Evolutionary conservation across 2,797 vertebrate species (phyloP).

Genomic region (Podarcis lilfordi): DNA sequence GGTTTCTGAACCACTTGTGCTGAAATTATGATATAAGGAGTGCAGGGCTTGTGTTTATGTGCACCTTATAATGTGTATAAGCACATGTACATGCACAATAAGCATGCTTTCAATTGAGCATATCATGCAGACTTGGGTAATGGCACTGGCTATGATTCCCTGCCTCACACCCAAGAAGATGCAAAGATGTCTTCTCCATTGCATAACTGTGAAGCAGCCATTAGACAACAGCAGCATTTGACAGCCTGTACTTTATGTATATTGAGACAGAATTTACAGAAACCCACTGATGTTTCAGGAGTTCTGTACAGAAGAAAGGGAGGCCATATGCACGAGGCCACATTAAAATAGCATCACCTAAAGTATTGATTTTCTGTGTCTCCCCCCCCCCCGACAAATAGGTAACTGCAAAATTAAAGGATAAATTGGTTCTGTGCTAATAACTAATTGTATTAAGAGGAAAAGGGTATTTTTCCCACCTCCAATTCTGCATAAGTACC

Average conservation of each 20-base stretch:
- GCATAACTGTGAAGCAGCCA: background rate
- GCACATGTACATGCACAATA: too few relatives aligned
- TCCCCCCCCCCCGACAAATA: slow-evolving; percentile 34
- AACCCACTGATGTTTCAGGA: background rate
- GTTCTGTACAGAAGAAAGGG: background rate
- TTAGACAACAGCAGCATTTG: background rate
- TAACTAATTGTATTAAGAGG: slow-evolving; percentile 37
- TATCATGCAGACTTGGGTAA: background rate
- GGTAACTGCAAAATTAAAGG: slow-evolving; percentile 17
- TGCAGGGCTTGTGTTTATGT: background rate
- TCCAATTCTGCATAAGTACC: slow-evolving; percentile 52
- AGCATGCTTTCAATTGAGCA: background rate
- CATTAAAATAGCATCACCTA: background rate
- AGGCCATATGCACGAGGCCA: too few relatives aligned
- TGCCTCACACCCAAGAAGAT: background rate
- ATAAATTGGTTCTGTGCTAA: slow-evolving; percentile 34
- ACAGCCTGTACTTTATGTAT: background rate
- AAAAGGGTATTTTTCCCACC: slow-evolving; percentile 10
- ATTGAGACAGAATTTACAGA: background rate
- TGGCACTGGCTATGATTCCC: background rate
- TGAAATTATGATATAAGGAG: background rate
- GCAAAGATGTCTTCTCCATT: background rate
- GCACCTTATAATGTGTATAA: too few relatives aligned
- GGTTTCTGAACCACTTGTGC: background rate
- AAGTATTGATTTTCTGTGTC: slow-evolving; percentile 17